Conservation (phyloP, 2,888 invertebrate genomes). For the Machimus rusticus region DNA sequence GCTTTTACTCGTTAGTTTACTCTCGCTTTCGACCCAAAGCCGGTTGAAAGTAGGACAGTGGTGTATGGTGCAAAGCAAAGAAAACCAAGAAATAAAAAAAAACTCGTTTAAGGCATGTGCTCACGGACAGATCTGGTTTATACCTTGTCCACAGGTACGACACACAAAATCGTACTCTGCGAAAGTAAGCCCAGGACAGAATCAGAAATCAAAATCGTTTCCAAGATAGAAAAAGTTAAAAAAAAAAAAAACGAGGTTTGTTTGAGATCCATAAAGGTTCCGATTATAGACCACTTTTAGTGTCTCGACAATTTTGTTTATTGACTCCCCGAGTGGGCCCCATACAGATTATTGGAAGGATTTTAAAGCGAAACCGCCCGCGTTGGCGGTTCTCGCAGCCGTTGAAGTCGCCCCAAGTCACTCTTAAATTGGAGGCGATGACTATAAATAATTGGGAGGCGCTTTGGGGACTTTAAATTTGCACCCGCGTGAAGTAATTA, state of each 20-base stretch:
- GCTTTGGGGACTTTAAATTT: background rate
- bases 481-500: background rate
- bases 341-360: background rate
- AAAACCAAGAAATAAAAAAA: background rate
- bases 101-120: slow-evolving; percentile 30
- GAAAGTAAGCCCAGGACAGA: background rate
- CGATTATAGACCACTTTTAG: background rate
- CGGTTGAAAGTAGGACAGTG: slow-evolving; percentile 29
- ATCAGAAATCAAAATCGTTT: background rate
- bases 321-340: background rate
- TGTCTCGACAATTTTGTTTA: background rate
- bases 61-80: background rate
- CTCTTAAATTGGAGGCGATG: background rate
- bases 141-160: background rate
- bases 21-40: slow-evolving; percentile 34
- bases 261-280: background rate
- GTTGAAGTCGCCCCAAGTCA: background rate
- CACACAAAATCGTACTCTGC: slow-evolving; percentile 1
- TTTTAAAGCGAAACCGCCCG: background rate
- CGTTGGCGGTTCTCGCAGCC: background rate
- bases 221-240: background rate
- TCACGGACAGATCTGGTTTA: slow-evolving; percentile 22
- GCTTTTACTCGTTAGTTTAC: slow-evolving; percentile 40
- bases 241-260: background rate
- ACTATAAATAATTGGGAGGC: background rate